A percentile compares a stretch with the other conserved stretches of the same genome.
Evolutionary conservation across 2,797 vertebrate genomes (phyloP).

Genomic region (Falco cherrug): DNA sequence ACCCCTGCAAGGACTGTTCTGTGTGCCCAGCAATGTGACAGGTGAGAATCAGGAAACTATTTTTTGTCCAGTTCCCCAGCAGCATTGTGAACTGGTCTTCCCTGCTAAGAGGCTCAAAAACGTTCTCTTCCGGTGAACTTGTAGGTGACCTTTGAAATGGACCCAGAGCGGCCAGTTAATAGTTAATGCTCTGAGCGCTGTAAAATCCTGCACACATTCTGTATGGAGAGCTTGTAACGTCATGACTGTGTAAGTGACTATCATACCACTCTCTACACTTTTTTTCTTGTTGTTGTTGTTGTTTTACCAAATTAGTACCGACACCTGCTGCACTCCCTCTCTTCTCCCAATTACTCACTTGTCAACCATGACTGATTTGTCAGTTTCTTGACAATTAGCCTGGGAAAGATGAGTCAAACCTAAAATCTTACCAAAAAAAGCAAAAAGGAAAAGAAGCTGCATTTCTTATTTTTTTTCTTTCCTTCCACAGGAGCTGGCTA

Average conservation of each 20-base stretch:
- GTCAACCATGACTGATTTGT: conserved; percentile 57
- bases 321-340: conserved; percentile 53
- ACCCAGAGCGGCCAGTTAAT: not conserved
- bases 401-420: conserved; percentile 76
- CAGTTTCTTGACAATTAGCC: conserved; percentile 70
- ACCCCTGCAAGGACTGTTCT: not conserved
- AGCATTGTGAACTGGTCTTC: not conserved
- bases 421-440: conserved; percentile 59
- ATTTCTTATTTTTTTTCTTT: conserved; percentile 9
- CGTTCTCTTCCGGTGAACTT: not conserved
- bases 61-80: not conserved
- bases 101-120: not conserved
- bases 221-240: conserved; percentile 17
- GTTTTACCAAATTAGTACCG: conserved; percentile 62
- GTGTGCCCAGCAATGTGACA: not conserved
- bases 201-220: conserved; percentile 23
- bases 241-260: conserved; percentile 34
- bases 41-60: not conserved
- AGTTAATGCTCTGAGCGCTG: not conserved
- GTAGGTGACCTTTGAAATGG: not conserved
- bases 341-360: conserved; percentile 66
- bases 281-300: not conserved
- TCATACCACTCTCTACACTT: not conserved
- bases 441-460: not conserved
- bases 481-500: not conserved